Evolutionary conservation across 2,797 vertebrate species (phyloP), one percentile per base, ranked within the genome.

Genomic region (Fringilla coelebs): DNA sequence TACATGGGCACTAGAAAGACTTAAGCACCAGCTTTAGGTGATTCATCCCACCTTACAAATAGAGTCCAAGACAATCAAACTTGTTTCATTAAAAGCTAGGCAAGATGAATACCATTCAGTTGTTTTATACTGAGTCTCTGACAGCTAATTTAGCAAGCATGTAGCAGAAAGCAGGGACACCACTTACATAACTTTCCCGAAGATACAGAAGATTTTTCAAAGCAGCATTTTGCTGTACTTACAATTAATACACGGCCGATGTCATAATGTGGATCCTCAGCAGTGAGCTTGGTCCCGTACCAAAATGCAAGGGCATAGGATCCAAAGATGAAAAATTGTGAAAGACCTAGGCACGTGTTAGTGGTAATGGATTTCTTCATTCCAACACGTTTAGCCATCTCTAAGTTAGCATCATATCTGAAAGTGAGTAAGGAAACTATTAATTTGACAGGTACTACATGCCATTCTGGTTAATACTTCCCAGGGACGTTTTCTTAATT

Each of bases 261-360:
- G 29, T 96, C 61, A 80, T 98, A 98, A 21, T 41, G 79, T n/a
- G 96, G 65, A 48, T 98, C 98, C 31, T 98, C 98, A 32, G 93
- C 72, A 52, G 96, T 97, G n/a, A 98, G 97, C 40, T 97, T 98
- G 48, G 98, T 98, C 80, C 98, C 98, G 17, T 98, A 98, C 98
- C 98, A 98, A 93, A 98, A 98, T 8, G 96, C 98, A 91, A 98
- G 95, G 1, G 97, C 98, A 46, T 98, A 98, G 9, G 97, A 97
- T 68, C 77, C 98, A 94, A 97, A 98, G 72, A 98, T 96, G 28
- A 98, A 57, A 83, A 98, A 98, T 62, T 98, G 96, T 16, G 97
- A 95, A 46, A 98, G 26, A 32, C 98, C 98, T 75, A 98, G 65
- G n/a, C 98, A 97, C 46, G 83, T 73, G 61, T 97, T 98, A 34